These are phyloP conservation scores for Rhinogobio ventralis DNA, from an alignment of 2,797 vertebrate species.

Conservation along the genomic window DNA sequence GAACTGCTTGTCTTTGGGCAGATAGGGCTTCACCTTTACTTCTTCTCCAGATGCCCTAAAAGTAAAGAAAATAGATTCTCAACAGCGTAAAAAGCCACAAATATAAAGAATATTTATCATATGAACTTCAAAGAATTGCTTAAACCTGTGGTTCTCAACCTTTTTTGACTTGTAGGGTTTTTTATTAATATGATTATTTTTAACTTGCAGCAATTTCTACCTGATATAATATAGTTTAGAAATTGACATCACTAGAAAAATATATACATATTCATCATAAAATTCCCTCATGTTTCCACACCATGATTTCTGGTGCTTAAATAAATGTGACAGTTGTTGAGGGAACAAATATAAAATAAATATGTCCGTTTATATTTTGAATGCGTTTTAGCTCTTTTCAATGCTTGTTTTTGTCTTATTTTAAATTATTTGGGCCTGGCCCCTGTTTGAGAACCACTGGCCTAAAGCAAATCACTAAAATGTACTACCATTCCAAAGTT, in stretches of 20 bases:
- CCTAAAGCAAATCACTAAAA: background rate
- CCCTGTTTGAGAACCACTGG: background rate
- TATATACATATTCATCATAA: no score
- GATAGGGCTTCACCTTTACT: constrained; percentile 92
- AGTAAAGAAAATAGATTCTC: constrained; percentile 15
- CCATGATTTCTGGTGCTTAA: background rate
- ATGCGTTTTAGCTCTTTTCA: background rate
- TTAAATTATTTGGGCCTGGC: background rate
- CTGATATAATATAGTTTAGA: background rate
- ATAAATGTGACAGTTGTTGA: background rate
- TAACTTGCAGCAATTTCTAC: background rate
- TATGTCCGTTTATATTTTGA: background rate
- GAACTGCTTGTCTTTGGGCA: constrained; percentile 95
- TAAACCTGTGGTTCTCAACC: background rate
- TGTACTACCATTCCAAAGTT: background rate
- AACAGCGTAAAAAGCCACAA: background rate
- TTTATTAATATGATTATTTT: no score
- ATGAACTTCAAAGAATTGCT: background rate
- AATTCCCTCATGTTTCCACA: background rate
- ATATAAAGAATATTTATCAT: background rate
- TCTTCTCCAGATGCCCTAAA: constrained; percentile 93
- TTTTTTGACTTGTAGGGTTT: no score
- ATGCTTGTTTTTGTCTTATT: background rate
- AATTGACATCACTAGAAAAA: background rate
- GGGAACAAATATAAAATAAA: background rate